A percentile compares a stretch with the other conserved stretches of the same genome.
phyloP scores from a whole-genome alignment of 2,113 vertebrate genomes.

The Tricholaema leucomelas region DNA sequence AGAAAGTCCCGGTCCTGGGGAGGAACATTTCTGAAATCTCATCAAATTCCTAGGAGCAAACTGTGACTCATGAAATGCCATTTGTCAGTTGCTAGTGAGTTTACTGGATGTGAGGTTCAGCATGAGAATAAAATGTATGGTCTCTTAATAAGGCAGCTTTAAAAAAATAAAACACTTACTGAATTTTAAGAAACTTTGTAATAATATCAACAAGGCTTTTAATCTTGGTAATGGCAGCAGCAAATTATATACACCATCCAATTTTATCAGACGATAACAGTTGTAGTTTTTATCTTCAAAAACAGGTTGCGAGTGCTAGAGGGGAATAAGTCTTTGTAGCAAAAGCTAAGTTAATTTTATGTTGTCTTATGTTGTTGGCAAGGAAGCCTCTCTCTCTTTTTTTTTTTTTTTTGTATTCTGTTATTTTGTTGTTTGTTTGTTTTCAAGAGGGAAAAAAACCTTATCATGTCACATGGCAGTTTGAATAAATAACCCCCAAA shows the following conservation, averaged over 20 bases:
- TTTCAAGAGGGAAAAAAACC: neutral
- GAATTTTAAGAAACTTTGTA: slow-evolving; percentile 49
- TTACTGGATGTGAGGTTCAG: neutral
- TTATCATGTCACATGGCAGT: slow-evolving; percentile 5
- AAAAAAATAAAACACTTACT: neutral
- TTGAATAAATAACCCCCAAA: slow-evolving; percentile 46
- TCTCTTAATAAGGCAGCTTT: slow-evolving; percentile 8
- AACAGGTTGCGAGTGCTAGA: slow-evolving; percentile 61
- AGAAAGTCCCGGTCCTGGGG: neutral
- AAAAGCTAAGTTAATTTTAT: slow-evolving; percentile 66
- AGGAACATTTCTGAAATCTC: neutral
- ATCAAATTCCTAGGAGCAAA: slow-evolving; percentile 17
- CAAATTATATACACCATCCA: slow-evolving; percentile 29
- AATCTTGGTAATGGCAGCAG: slow-evolving; percentile 25
- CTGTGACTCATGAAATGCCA: neutral
- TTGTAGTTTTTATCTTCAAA: slow-evolving; percentile 68
- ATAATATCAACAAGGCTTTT: slow-evolving; percentile 32
- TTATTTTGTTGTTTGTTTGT: neutral
- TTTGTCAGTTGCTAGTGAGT: neutral
- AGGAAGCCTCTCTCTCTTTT: neutral
- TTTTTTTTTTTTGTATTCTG: neutral
- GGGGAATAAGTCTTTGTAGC: slow-evolving; percentile 54
- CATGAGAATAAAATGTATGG: neutral
- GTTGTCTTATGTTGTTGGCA: slow-evolving; percentile 39
- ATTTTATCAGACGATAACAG: slow-evolving; percentile 30